phyloP scores from a whole-genome alignment of 2,113 vertebrate genomes.

The Galbula dea region DNA sequence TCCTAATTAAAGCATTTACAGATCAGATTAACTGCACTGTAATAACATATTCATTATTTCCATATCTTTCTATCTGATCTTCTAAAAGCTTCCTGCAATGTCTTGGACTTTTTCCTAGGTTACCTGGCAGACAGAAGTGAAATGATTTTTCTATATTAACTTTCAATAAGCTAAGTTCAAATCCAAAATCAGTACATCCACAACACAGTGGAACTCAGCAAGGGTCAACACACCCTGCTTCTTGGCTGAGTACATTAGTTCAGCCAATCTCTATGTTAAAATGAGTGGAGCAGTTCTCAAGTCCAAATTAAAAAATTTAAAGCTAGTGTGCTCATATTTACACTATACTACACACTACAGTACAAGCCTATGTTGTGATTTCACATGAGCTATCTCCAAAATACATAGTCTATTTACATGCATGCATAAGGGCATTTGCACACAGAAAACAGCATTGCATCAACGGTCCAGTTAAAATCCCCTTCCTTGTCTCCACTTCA shows the following conservation, averaged over 20 bases:
- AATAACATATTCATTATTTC: neutral
- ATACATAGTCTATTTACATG: neutral
- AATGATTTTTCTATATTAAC: neutral
- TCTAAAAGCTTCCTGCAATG: neutral
- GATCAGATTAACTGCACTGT: neutral
- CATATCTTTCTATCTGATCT: neutral
- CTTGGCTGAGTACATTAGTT: neutral
- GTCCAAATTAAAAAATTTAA: neutral
- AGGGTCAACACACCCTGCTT: neutral
- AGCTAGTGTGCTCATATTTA: neutral
- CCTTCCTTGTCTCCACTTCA: neutral
- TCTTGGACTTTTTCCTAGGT: neutral
- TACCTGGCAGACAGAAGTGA: neutral
- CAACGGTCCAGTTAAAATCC: neutral
- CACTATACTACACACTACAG: neutral
- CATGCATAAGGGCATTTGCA: neutral
- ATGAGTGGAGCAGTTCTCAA: neutral
- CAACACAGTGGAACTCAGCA: neutral
- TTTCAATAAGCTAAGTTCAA: neutral
- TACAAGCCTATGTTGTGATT: neutral
- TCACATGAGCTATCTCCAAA: neutral
- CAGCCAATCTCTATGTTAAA: neutral
- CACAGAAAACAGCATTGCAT: neutral
- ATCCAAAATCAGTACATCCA: neutral
- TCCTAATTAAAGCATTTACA: neutral